These are phyloP conservation scores for Typhlichthys eigenmanni DNA, from an alignment of 2,797 vertebrate species.

Conservation along the genomic window DNA sequence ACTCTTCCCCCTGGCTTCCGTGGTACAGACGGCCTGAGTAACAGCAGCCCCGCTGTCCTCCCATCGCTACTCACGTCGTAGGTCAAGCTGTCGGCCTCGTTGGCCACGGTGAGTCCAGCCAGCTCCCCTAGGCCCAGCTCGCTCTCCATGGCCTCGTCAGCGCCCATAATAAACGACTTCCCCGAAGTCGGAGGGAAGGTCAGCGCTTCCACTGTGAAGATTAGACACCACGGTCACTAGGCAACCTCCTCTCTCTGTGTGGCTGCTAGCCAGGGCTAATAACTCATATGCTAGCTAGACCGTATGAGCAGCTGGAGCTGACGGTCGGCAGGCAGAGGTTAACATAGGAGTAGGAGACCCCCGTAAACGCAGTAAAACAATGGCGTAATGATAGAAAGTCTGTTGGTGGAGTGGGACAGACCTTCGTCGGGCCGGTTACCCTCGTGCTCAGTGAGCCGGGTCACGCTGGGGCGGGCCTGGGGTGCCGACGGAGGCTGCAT, in stretches of 20 bases:
- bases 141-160: slow-evolving; percentile 92
- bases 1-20: neutral
- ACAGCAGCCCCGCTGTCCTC: neutral
- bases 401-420: slow-evolving; percentile 19
- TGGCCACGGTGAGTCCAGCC: slow-evolving; percentile 96
- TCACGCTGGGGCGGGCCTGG: slow-evolving; percentile 85
- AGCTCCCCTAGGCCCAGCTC: slow-evolving; percentile 95
- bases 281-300: too few species aligned
- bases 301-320: too few species aligned
- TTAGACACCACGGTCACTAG: slow-evolving; percentile 3
- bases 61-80: slow-evolving; percentile 87
- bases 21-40: neutral
- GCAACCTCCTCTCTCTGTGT: neutral
- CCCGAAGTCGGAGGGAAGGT: slow-evolving; percentile 96
- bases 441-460: slow-evolving; percentile 90
- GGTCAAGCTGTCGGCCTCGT: slow-evolving; percentile 92
- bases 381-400: too few species aligned
- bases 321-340: too few species aligned
- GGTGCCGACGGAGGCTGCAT: slow-evolving; percentile 90
- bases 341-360: too few species aligned
- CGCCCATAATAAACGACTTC: slow-evolving; percentile 94
- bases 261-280: too few species aligned
- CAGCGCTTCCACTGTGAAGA: slow-evolving; percentile 86
- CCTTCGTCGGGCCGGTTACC: slow-evolving; percentile 92
- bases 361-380: too few species aligned